Evolutionary conservation across 2,797 vertebrate species (phyloP), one percentile per base, ranked within the genome.

Genomic region (Acridotheres tristis): DNA sequence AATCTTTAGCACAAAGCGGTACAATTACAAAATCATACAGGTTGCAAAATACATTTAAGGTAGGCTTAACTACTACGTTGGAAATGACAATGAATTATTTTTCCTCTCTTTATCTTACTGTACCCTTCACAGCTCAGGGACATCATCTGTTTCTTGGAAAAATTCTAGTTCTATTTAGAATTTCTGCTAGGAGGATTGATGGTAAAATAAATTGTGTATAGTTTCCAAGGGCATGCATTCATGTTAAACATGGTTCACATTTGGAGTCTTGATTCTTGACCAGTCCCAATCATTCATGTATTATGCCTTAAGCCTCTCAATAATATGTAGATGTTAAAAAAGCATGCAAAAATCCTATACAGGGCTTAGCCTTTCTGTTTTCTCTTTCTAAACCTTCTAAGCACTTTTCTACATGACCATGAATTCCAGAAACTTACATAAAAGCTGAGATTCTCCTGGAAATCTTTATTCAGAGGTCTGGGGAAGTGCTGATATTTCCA

Each of bases 221-320:
- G 32, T 73, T 88, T 91, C 80, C 88, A 95, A 95, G 94, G 80
- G 53, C 88, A 63, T 42, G 14, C 34, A 79, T 94, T 95, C 88
- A 71, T 61, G 48, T n/a, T 61, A 77, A 87, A 79, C 79, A 43
- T 18, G 21, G 11, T 62, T 69, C 54, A 36, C 21, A 18, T 90
- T 86, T 78, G 65, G 19, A 54, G 77, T 55, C n/a, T 36, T 75
- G 38, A 61, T 72, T 90, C 62, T 69, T 94, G 74, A 87, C 47
- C 54, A 29, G 22, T 65, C 34, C 45, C 13, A 89, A 10, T 19
- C 5, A 16, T 65, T 94, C 47, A 38, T 13, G 18, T 53, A 27
- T 32, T 63, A n/a, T 20, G 29, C 71, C 67, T 86, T 59, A 73
- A 72, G 45, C 63, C 53, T 73, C 45, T 94, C 45, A 53, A n/a